Conservation (phyloP, 2,888 invertebrate species). For the Petrolisthes manimaculis region DNA sequence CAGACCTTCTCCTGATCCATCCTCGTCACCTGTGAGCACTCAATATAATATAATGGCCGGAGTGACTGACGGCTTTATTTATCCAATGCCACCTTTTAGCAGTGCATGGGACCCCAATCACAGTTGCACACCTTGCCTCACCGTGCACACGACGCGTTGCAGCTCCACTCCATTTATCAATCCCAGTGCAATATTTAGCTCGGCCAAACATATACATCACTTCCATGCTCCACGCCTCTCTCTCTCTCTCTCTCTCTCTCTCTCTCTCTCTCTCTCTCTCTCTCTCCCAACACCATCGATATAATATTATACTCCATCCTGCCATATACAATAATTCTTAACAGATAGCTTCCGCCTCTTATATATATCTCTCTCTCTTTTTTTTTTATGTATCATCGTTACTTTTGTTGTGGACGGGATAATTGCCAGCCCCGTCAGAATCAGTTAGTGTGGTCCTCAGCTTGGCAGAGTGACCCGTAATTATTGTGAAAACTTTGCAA, state of each 20-base stretch:
- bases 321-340: not conserved
- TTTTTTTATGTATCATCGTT: slow-evolving; percentile 9
- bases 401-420: slow-evolving; percentile 26
- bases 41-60: no score
- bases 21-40: no score
- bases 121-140: no score
- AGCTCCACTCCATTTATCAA: not conserved
- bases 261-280: not conserved
- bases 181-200: slow-evolving; percentile 4
- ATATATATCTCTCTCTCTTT: not conserved
- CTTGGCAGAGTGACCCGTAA: slow-evolving; percentile 8
- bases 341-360: not conserved
- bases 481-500: slow-evolving; percentile 19
- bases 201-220: not conserved
- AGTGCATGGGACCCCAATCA: no score
- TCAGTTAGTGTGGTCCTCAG: slow-evolving; percentile 36
- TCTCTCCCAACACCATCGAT: not conserved
- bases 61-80: no score
- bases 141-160: no score
- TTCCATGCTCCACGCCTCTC: not conserved
- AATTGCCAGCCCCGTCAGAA: slow-evolving; percentile 45
- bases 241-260: not conserved
- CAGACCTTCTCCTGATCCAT: no score
- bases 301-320: not conserved
- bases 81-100: no score